A percentile compares a stretch with the other conserved stretches of the same genome.
Evolutionary conservation across 2,113 vertebrate species (phyloP).

Genomic region (Leptodactylus fuscus): DNA sequence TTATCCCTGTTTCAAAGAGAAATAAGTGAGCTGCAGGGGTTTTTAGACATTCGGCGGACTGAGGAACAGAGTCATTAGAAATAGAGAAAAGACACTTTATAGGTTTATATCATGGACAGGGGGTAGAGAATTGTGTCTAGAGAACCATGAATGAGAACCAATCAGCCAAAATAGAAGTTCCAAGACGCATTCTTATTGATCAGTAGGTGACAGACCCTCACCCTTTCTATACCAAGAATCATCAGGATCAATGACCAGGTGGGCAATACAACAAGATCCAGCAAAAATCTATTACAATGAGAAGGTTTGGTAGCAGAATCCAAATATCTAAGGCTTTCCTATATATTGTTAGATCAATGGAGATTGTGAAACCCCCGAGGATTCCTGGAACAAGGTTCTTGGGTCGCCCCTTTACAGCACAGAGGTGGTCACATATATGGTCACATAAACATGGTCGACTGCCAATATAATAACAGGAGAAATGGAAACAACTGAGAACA

Average conservation of each 20-base stretch:
- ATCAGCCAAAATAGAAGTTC: neutral
- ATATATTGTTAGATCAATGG: too few relatives aligned
- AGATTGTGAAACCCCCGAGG: too few relatives aligned
- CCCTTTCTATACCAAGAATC: neutral
- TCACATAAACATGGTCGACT: too few relatives aligned
- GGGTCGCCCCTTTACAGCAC: neutral
- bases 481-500: neutral
- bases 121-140: neutral
- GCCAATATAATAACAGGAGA: too few relatives aligned
- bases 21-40: constrained; percentile 36
- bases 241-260: neutral
- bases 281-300: too few relatives aligned
- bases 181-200: neutral
- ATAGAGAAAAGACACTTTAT: constrained; percentile 16
- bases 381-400: too few relatives aligned
- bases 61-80: constrained; percentile 30
- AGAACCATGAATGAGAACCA: neutral
- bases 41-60: constrained; percentile 34
- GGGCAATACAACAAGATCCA: too few relatives aligned
- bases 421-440: neutral
- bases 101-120: neutral
- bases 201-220: neutral
- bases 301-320: too few relatives aligned
- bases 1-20: constrained; percentile 7
- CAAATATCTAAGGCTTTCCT: neutral